Percentiles rank a stretch among this genome's conserved stretches.
phyloP scores from a whole-genome alignment of 2,888 invertebrate species.

The Drosophila pseudotakahashii region DNA sequence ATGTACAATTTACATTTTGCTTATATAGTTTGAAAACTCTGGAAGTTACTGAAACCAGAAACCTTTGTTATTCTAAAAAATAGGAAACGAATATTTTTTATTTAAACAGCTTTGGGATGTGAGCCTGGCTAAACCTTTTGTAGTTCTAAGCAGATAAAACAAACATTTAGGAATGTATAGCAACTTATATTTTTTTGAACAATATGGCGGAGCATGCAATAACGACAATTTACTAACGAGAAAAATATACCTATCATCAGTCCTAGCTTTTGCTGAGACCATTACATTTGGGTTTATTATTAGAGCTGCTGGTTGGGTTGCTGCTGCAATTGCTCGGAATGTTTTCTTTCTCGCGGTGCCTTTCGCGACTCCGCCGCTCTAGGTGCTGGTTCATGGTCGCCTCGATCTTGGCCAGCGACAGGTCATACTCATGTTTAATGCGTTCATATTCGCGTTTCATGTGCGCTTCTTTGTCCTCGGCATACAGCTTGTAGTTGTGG shows the following conservation, averaged over 20 bases:
- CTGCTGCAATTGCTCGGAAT: conserved; percentile 50
- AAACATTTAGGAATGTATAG: conserved; percentile 5
- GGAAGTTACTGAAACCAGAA: no score
- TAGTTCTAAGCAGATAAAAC: background rate
- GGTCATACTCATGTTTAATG: conserved; percentile 87
- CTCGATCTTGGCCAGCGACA: conserved; percentile 77
- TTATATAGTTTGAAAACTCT: no score
- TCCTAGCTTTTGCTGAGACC: background rate
- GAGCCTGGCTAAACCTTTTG: background rate
- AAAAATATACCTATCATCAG: background rate
- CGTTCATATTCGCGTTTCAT: conserved; percentile 87
- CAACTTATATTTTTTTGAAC: background rate
- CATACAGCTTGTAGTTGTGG: conserved; percentile 88
- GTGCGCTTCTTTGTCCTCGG: conserved; percentile 88
- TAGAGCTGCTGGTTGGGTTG: background rate
- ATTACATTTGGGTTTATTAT: conserved; percentile 3
- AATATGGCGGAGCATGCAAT: conserved; percentile 9
- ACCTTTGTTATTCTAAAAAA: no score
- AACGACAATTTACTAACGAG: conserved; percentile 11
- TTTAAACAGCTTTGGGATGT: no score
- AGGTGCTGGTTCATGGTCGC: conserved; percentile 73
- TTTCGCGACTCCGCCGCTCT: conserved; percentile 71
- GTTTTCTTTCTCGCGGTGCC: conserved; percentile 62
- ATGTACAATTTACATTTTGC: no score
- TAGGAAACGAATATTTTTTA: no score